These are phyloP conservation scores for Gastracanthus pulcherrimus DNA, from an alignment of 2,888 invertebrate genomes.

Conservation along the genomic window DNA sequence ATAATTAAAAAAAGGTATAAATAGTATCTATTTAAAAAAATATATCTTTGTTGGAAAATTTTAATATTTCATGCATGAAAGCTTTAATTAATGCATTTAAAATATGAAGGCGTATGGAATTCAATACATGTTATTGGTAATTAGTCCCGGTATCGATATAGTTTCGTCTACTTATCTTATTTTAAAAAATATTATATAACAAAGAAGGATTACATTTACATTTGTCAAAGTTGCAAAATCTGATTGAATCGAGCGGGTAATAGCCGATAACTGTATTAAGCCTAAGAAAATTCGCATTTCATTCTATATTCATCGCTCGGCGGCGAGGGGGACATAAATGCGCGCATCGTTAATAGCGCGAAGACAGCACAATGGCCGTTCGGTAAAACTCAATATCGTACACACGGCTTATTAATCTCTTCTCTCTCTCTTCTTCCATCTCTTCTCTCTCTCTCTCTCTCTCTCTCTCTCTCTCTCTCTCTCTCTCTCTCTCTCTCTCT, in stretches of 20 bases:
- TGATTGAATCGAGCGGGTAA: too few relatives aligned
- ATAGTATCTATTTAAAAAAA: too few relatives aligned
- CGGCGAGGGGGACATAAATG: background rate
- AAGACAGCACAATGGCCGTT: constrained; percentile 20
- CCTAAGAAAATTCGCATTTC: background rate
- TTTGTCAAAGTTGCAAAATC: too few relatives aligned
- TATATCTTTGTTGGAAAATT: too few relatives aligned
- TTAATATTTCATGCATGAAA: too few relatives aligned
- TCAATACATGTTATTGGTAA: too few relatives aligned
- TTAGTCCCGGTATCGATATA: too few relatives aligned
- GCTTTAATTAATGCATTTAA: too few relatives aligned
- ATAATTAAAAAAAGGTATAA: too few relatives aligned
- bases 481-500: constrained; percentile 22
- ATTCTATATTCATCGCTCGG: background rate
- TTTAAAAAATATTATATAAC: too few relatives aligned
- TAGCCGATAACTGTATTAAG: background rate
- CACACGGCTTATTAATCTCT: constrained; percentile 45
- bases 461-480: constrained; percentile 7
- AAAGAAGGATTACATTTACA: background rate
- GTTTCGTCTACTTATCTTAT: too few relatives aligned
- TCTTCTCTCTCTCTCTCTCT: constrained; percentile 1
- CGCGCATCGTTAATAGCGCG: constrained; percentile 12
- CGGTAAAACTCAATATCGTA: constrained; percentile 43
- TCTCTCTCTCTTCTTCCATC: background rate
- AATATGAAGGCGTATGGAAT: too few relatives aligned